Evolutionary conservation across 2,888 invertebrate species (phyloP).

Genomic region (Apocheima hispidaria): DNA sequence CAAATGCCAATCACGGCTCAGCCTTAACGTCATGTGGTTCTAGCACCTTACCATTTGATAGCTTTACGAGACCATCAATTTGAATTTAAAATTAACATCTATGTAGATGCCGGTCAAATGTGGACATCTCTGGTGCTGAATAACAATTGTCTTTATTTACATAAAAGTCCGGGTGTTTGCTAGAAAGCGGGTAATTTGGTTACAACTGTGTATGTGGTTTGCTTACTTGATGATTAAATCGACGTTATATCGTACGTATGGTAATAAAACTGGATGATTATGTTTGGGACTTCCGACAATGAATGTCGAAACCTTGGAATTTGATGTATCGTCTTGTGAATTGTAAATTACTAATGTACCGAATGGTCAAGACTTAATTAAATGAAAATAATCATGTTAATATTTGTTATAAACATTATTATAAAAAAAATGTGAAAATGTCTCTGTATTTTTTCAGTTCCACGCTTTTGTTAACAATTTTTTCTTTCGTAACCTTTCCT

Average conservation of each 20-base stretch:
- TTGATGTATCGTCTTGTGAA: slow-evolving; percentile 43
- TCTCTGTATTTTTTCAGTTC: not conserved
- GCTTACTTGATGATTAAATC: slow-evolving; percentile 73
- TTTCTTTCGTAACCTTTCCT: too few relatives aligned
- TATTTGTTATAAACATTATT: too few relatives aligned
- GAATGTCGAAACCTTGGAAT: slow-evolving; percentile 50
- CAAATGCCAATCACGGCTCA: slow-evolving; percentile 76
- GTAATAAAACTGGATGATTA: slow-evolving; percentile 74
- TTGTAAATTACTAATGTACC: slow-evolving; percentile 49
- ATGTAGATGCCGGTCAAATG: slow-evolving; percentile 84
- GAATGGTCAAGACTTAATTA: slow-evolving; percentile 25
- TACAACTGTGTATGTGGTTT: slow-evolving; percentile 75
- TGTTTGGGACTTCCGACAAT: slow-evolving; percentile 74
- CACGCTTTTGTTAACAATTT: not conserved
- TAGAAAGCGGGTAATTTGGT: slow-evolving; percentile 86
- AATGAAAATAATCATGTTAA: slow-evolving; percentile 20
- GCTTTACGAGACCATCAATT: slow-evolving; percentile 83
- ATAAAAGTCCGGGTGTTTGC: slow-evolving; percentile 84
- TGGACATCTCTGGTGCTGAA: slow-evolving; percentile 78
- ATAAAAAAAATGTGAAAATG: too few relatives aligned
- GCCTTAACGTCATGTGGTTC: slow-evolving; percentile 74
- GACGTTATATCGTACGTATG: slow-evolving; percentile 69
- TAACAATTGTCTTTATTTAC: slow-evolving; percentile 82
- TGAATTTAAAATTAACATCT: slow-evolving; percentile 83
- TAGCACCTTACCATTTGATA: slow-evolving; percentile 81